Evolutionary conservation across 2,888 invertebrate species (phyloP), one percentile per base, ranked within the genome.

Genomic region (Parnassius glacialis): DNA sequence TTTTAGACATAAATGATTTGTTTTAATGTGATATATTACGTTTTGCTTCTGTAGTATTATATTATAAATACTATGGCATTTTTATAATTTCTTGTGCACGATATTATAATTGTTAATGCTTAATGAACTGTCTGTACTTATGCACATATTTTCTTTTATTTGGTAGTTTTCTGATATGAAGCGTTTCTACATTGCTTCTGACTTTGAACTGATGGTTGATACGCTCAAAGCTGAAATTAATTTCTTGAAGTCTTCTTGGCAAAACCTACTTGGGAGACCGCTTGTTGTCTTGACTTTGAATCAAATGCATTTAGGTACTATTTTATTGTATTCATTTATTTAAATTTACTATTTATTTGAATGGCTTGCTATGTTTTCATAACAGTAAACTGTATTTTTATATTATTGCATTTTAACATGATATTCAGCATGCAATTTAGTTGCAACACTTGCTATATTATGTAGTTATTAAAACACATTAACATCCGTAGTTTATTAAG

Each of bases 201-300:
- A 99, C 93, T 97, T 97, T 92, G 97, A 98, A 91, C 95, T 99
- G 92, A 96, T 99, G 95, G 96, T 99, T 85, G 99, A 99, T 93
- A 97, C 97, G 87, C 96, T 98, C 93, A 97, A 97, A 93, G 97
- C 97, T 76, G 98, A 99, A 93, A 96, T 99, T 83, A 96, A 97
- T 93, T 98, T 98, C 94, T 95, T 99, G 93, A 98, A 99, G 93
- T 97, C 97, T 78, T 97, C 97, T 90, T 99, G 99, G 99, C 97
- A 97, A 93, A 97, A 97, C 92, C 97, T 98, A 93, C 94, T 98
- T 83, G 99, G 99, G 79, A 94, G 99, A 78, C 99, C 99, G 67
- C 94, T 98, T 82, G 96, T 98, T 87, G 96, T 97, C 72, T 94
- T 98, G 93, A 95, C 95, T 84, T 94, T 96, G 93, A 95, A 96